Percentiles rank a stretch among this genome's conserved stretches.
These are phyloP conservation scores for Synanthedon vespiformis DNA, from an alignment of 2,888 invertebrate species.

Conservation along the genomic window DNA sequence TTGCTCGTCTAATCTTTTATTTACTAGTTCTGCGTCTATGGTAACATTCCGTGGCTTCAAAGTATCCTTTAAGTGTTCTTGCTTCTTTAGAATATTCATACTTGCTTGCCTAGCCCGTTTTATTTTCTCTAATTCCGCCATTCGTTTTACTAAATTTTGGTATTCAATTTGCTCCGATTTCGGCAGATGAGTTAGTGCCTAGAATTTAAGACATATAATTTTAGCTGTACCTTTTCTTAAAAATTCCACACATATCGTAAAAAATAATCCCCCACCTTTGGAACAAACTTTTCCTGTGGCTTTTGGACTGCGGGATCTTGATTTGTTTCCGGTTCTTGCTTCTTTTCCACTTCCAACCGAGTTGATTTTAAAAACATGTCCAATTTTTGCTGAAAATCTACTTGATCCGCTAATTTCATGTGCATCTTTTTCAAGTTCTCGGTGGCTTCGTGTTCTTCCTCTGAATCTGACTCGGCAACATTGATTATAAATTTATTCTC, in stretches of 20 bases:
- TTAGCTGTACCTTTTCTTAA: neutral
- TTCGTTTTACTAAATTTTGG: slow-evolving; percentile 54
- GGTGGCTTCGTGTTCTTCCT: slow-evolving; percentile 63
- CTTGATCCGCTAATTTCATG: slow-evolving; percentile 48
- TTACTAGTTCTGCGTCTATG: slow-evolving; percentile 15
- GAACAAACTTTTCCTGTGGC: slow-evolving; percentile 45
- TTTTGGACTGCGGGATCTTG: slow-evolving; percentile 21
- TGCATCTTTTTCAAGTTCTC: slow-evolving; percentile 66
- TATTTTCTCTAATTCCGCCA: slow-evolving; percentile 61
- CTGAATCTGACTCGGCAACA: slow-evolving; percentile 58
- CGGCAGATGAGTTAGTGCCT: slow-evolving; percentile 59
- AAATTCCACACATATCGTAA: slow-evolving; percentile 1
- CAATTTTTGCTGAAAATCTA: slow-evolving; percentile 56
- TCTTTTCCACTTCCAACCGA: slow-evolving; percentile 50
- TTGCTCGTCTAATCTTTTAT: slow-evolving; percentile 40
- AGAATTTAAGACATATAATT: slow-evolving; percentile 15
- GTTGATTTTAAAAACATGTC: slow-evolving; percentile 57
- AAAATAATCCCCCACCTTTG: slow-evolving; percentile 42
- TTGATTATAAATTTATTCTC: slow-evolving; percentile 57
- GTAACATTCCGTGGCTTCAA: slow-evolving; percentile 44
- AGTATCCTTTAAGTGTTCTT: slow-evolving; percentile 29
- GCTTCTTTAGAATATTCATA: slow-evolving; percentile 22
- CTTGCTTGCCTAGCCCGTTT: slow-evolving; percentile 48
- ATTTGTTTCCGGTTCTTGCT: slow-evolving; percentile 34
- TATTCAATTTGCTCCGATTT: slow-evolving; percentile 64